Evolutionary conservation across 2,888 invertebrate genomes (phyloP).

Genomic region (Pristionchus japonicus): DNA sequence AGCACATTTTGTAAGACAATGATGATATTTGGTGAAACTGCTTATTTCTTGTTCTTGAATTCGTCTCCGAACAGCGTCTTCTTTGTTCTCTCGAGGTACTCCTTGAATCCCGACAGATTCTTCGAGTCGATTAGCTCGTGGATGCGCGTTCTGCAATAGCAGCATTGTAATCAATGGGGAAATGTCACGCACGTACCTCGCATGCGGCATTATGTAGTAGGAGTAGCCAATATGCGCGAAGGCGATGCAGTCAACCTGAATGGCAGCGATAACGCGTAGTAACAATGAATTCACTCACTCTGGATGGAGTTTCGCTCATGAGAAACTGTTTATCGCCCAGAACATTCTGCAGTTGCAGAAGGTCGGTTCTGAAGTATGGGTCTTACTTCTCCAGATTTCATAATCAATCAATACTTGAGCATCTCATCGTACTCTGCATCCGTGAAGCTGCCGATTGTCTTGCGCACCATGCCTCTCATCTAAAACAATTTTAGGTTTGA

Average conservation of each 20-base stretch:
- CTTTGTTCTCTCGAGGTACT: neutral
- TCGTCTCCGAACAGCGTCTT: neutral
- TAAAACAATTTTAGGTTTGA: neutral
- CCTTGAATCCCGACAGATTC: neutral
- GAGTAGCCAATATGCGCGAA: neutral
- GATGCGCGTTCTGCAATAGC: neutral
- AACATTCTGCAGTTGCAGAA: neutral
- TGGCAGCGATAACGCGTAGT: neutral
- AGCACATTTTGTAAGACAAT: no score
- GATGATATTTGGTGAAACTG: no score
- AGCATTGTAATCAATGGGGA: rapidly evolving
- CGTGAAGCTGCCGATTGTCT: neutral
- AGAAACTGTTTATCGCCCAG: neutral
- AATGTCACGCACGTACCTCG: neutral
- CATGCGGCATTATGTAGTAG: neutral
- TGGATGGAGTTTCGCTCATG: neutral
- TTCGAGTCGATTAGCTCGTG: neutral
- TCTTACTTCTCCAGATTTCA: neutral
- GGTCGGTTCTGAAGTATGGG: neutral
- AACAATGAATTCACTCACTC: no score
- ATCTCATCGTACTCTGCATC: neutral
- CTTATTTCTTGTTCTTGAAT: neutral
- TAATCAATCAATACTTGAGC: neutral
- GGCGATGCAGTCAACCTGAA: neutral
- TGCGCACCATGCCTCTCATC: neutral